Conservation (phyloP, 2,797 vertebrate species). For the Sebastes goodei region DNA sequence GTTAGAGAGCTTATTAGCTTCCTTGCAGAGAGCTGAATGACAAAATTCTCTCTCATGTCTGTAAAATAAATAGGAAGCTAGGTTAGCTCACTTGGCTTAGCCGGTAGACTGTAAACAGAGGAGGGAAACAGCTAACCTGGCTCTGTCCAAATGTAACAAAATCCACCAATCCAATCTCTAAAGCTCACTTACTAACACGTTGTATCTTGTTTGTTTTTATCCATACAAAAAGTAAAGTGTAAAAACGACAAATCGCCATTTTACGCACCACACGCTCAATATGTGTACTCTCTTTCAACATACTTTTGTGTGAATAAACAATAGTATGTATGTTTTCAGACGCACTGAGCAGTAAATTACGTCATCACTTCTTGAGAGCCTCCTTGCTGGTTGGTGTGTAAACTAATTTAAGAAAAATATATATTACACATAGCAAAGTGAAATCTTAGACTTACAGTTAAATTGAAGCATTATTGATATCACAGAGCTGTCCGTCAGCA, state of each 20-base stretch:
- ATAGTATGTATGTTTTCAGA: too few species aligned
- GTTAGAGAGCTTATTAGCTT: neutral
- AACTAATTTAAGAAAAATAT: too few species aligned
- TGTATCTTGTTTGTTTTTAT: neutral
- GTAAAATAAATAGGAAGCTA: neutral
- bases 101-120: neutral
- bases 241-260: neutral
- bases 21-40: neutral
- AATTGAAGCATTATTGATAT: too few species aligned
- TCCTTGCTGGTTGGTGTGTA: too few species aligned
- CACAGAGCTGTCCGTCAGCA: too few species aligned
- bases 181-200: neutral
- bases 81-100: neutral
- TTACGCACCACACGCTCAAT: neutral
- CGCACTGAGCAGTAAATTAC: too few species aligned
- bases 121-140: neutral
- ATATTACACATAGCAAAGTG: too few species aligned
- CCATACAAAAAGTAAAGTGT: neutral
- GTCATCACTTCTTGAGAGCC: too few species aligned
- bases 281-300: too few species aligned
- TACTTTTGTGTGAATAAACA: too few species aligned
- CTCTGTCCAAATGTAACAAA: neutral
- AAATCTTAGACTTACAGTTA: too few species aligned
- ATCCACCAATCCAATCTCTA: neutral
- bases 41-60: neutral